Base-by-base conservation (phyloP, 2,797 vertebrate genomes). In the Crenichthys baileyi region DNA sequence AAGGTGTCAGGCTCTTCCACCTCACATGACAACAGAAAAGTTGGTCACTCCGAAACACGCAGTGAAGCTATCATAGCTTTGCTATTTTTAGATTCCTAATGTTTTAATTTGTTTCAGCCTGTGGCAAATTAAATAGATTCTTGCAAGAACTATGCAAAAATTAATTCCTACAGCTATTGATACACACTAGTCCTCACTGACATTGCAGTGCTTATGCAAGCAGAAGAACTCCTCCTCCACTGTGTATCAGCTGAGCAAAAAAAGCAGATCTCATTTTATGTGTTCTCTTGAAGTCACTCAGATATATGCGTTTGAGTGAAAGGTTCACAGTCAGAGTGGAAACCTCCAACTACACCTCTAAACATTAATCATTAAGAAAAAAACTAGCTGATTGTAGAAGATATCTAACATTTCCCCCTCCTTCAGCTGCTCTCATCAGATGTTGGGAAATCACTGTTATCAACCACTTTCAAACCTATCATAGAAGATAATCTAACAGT, bases 121-220 rank as follows among this genome's bases (percentile, higher is more conserved):
- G 60, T n/a, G 41, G 86, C 80, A 87, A 89, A 88, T 88, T 85
- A 93, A 92, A 93, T 82, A 87, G 82, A 81, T 86, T 86, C 82
- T 81, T 82, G 58, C 76, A 31, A 44, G 79, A 83, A 81, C 78
- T 80, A 55, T 86, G 89, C 73, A 82, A 83, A 87, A 90, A 89
- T 88, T 76, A 82, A 91, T 91, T 91, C 90, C 92, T 89, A 85
- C 61, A 81, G 80, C 82, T 82, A 70, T 82, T 91, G 88, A 91
- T 90, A 79, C 88, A 82, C 68, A 77, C 56, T 79, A 89, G 92
- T 94, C 91, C 93, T 94, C 85, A 71, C 78, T 94, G 91, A 94
- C 92, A 94, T 91, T 95, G 94, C 93, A 91, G 95, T 90, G 87
- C 85, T 91, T 91, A 93, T 93, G 93, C 91, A 93, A 91, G 73